These are phyloP conservation scores for Cetonia aurata DNA, from an alignment of 2,888 invertebrate species.

Conservation along the genomic window DNA sequence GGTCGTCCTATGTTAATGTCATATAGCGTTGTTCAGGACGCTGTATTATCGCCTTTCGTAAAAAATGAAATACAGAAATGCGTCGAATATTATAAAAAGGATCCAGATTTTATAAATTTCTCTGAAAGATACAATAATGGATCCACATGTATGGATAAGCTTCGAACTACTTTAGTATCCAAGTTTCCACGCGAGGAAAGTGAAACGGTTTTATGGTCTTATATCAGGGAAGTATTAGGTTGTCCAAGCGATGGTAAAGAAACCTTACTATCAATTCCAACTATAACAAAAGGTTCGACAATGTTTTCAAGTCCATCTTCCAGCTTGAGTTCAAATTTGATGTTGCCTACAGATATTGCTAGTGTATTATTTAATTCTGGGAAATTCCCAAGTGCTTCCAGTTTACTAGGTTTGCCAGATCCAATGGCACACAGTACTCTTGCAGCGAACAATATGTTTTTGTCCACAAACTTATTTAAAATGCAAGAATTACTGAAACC, in stretches of 20 bases:
- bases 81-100: constrained; percentile 85
- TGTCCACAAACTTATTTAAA: constrained; percentile 77
- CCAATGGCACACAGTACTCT: constrained; percentile 82
- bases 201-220: constrained; percentile 83
- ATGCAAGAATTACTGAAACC: constrained; percentile 77
- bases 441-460: constrained; percentile 83
- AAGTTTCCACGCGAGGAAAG: constrained; percentile 84
- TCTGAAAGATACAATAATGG: constrained; percentile 76
- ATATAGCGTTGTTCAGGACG: constrained; percentile 86
- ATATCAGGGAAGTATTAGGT: constrained; percentile 80
- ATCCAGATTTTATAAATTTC: constrained; percentile 77
- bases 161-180: constrained; percentile 83
- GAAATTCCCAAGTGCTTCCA: constrained; percentile 73
- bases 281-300: constrained; percentile 61
- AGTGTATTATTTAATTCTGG: constrained; percentile 77
- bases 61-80: constrained; percentile 89
- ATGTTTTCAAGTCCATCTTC: constrained; percentile 58
- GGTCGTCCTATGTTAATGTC: constrained; percentile 93
- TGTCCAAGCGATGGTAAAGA: constrained; percentile 81
- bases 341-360: constrained; percentile 76
- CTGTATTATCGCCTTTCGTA: constrained; percentile 82
- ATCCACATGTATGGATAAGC: constrained; percentile 85
- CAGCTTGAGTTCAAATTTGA: constrained; percentile 72
- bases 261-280: constrained; percentile 71
- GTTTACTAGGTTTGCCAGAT: constrained; percentile 78